phyloP scores from a whole-genome alignment of 2,797 vertebrate species.

The Tadarida brasiliensis region DNA sequence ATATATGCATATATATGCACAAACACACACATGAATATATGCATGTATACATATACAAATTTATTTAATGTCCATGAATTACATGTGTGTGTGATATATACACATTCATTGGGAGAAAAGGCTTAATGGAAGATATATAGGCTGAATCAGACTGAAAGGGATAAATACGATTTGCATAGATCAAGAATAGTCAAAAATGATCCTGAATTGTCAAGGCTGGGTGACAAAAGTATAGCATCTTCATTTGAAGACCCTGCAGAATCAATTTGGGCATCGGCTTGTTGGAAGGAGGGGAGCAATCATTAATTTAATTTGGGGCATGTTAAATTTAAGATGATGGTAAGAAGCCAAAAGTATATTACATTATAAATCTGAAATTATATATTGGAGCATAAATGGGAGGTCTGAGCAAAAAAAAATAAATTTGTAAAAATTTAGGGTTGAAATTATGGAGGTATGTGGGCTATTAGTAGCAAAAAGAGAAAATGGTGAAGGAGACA shows the following conservation, averaged over 20 bases:
- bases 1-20: background rate
- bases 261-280: background rate
- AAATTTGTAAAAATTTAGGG: background rate
- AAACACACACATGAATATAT: background rate
- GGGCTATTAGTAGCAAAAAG: background rate
- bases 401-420: background rate
- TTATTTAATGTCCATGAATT: background rate
- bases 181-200: background rate
- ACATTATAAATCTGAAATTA: constrained; percentile 23
- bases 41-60: background rate
- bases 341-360: background rate
- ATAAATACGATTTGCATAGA: background rate
- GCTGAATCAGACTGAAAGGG: background rate
- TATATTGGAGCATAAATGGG: background rate
- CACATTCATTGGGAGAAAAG: background rate
- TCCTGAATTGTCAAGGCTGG: background rate
- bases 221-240: background rate
- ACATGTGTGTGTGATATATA: background rate
- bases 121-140: background rate
- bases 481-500: background rate
- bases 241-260: background rate
- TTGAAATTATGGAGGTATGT: background rate
- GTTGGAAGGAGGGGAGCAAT: background rate
- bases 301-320: constrained; percentile 15
- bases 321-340: background rate